phyloP scores from a whole-genome alignment of 2,797 vertebrate genomes.

The Phoebastria nigripes region DNA sequence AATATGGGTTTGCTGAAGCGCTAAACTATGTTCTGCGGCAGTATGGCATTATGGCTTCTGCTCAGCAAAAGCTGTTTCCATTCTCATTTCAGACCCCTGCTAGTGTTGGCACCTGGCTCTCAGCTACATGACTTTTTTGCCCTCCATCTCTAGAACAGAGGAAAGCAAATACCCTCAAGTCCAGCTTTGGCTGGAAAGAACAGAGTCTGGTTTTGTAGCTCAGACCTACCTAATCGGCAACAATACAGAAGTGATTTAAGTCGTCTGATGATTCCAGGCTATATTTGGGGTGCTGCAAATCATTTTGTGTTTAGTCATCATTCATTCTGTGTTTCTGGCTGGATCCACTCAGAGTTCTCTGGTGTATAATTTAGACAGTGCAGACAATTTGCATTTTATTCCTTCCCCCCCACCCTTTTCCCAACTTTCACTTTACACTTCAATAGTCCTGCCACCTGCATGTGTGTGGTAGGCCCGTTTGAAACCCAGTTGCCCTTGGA shows the following conservation, averaged over 20 bases:
- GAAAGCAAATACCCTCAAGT: not conserved
- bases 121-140: not conserved
- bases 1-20: slow-evolving; percentile 15
- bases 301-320: not conserved
- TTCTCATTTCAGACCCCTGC: slow-evolving; percentile 27
- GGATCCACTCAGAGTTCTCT: not conserved
- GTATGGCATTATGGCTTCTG: slow-evolving; percentile 10
- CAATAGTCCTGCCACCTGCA: not conserved
- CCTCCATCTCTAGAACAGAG: not conserved
- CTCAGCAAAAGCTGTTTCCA: slow-evolving; percentile 27
- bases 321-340: not conserved
- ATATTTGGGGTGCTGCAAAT: not conserved
- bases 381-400: not conserved
- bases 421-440: not conserved
- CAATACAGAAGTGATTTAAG: not conserved
- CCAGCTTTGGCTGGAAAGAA: not conserved
- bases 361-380: not conserved
- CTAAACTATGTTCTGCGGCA: slow-evolving; percentile 1
- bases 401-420: not conserved
- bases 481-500: not conserved
- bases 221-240: not conserved
- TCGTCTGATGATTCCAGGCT: not conserved
- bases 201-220: not conserved
- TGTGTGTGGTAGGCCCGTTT: not conserved
- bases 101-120: slow-evolving; percentile 1